phyloP scores from a whole-genome alignment of 2,797 vertebrate genomes.

The Pseudocheirus occidentalis region DNA sequence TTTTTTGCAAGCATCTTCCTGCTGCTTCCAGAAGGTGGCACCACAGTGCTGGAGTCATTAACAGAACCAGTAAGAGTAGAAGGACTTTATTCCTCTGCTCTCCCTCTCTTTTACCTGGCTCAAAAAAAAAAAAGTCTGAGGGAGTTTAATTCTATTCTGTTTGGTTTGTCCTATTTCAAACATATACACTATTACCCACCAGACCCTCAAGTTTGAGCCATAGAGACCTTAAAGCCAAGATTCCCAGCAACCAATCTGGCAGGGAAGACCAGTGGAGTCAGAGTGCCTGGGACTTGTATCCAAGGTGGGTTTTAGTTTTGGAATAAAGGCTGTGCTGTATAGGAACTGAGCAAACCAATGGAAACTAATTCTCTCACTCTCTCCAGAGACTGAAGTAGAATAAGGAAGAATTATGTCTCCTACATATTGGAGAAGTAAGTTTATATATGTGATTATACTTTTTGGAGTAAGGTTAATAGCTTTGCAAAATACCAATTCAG shows the following conservation, averaged over 20 bases:
- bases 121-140: too few relatives aligned
- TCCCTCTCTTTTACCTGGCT: too few relatives aligned
- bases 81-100: too few relatives aligned
- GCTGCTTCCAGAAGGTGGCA: background rate
- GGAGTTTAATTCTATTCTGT: too few relatives aligned
- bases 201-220: background rate
- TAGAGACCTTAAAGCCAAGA: background rate
- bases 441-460: background rate
- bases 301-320: background rate
- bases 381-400: background rate
- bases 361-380: background rate
- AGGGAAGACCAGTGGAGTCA: background rate
- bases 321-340: too few relatives aligned
- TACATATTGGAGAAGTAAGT: background rate
- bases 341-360: background rate
- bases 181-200: too few relatives aligned
- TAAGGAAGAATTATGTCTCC: background rate
- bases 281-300: background rate
- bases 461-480: background rate
- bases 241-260: background rate
- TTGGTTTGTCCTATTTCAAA: too few relatives aligned
- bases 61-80: too few relatives aligned
- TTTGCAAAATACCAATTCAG: background rate
- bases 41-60: background rate
- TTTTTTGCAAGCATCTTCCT: background rate